Conservation (phyloP, 1,140 invertebrate genomes). For the Drosophila insularis region DNA sequence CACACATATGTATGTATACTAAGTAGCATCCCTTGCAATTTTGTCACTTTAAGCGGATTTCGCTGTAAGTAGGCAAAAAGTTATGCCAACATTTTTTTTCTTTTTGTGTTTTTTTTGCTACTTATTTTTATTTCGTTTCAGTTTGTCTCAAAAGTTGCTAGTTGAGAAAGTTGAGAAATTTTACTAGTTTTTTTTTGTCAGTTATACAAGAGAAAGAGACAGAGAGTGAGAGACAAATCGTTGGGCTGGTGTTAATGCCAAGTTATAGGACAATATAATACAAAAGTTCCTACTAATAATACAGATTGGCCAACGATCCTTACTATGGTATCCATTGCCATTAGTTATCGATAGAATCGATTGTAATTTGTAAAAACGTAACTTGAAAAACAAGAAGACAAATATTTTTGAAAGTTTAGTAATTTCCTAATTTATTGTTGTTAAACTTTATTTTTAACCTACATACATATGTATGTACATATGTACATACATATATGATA, state of each 20-base stretch:
- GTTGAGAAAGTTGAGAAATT: constrained; percentile 2
- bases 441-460: too few species aligned
- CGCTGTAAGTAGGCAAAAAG: constrained; percentile 50
- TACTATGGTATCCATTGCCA: too few species aligned
- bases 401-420: too few species aligned
- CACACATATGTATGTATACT: neutral
- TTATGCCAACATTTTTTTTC: constrained; percentile 38
- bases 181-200: neutral
- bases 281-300: too few species aligned
- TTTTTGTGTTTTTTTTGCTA: neutral
- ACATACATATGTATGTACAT: too few species aligned
- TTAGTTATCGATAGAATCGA: too few species aligned
- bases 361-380: too few species aligned
- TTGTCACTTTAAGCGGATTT: constrained; percentile 65
- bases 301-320: too few species aligned
- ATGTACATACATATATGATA: too few species aligned
- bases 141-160: constrained; percentile 15
- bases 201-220: too few species aligned
- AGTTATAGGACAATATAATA: neutral
- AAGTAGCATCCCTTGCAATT: constrained; percentile 30
- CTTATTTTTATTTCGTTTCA: constrained; percentile 6
- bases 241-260: neutral
- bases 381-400: too few species aligned
- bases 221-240: neutral
- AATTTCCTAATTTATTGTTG: too few species aligned